Conservation (phyloP, 2,113 vertebrate genomes). For the Actinemys pallida region DNA sequence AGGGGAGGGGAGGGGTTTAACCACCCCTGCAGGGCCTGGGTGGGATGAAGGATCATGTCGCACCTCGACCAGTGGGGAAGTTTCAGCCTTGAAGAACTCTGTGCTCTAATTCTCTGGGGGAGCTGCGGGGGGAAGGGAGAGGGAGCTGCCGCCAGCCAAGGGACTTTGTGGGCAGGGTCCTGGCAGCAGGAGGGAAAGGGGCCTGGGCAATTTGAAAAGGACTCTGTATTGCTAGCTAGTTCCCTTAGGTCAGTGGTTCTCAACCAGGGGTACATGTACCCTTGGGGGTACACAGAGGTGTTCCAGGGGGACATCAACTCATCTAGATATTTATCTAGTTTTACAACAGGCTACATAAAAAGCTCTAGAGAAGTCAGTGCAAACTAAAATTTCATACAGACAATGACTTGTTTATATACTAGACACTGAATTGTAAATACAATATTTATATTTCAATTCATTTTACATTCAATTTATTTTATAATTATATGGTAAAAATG, state of each 20-base stretch:
- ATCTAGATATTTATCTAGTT: too few species aligned
- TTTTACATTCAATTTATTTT: too few species aligned
- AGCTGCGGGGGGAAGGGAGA: neutral
- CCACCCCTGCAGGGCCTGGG: neutral
- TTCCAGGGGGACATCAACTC: too few species aligned
- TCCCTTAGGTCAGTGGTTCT: neutral
- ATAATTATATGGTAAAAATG: too few species aligned
- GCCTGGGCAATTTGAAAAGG: neutral
- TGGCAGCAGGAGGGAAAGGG: neutral
- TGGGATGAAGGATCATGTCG: neutral
- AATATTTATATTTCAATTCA: too few species aligned
- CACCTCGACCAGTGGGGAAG: neutral
- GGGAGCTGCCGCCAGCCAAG: neutral
- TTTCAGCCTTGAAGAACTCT: neutral
- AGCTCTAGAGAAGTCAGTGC: too few species aligned
- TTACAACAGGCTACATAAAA: too few species aligned
- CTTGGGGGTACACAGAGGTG: too few species aligned
- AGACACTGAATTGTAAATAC: too few species aligned
- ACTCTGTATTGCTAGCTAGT: neutral
- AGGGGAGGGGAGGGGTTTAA: neutral
- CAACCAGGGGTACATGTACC: too few species aligned
- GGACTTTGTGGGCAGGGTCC: neutral
- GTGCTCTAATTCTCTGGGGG: neutral
- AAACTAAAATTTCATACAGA: too few species aligned
- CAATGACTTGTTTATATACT: too few species aligned